These are phyloP conservation scores for Cephalotes varians DNA, from an alignment of 2,888 invertebrate species.

Conservation along the genomic window DNA sequence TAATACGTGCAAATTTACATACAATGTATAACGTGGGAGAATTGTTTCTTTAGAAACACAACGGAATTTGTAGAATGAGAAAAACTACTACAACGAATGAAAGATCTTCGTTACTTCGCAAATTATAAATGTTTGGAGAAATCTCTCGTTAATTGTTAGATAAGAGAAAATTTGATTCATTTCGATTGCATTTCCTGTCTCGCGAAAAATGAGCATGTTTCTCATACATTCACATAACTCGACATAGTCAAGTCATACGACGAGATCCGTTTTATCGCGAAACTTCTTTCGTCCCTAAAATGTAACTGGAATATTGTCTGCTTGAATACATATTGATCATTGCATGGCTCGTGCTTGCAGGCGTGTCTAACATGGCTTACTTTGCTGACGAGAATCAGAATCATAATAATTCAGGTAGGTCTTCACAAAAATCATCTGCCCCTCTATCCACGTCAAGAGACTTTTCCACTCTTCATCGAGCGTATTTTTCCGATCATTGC, in stretches of 20 bases:
- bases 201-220: constrained; percentile 45
- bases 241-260: background rate
- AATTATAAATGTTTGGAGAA: constrained; percentile 15
- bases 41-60: background rate
- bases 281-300: constrained; percentile 55
- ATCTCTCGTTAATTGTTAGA: background rate
- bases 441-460: constrained; percentile 8
- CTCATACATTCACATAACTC: constrained; percentile 10
- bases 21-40: background rate
- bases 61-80: background rate
- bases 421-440: constrained; percentile 57
- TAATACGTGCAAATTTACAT: constrained; percentile 9
- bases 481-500: background rate
- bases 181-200: background rate
- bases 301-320: constrained; percentile 61
- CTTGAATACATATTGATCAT: constrained; percentile 80
- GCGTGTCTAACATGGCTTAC: constrained; percentile 92
- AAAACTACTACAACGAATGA: background rate
- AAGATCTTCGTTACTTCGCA: background rate
- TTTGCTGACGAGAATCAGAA: constrained; percentile 92
- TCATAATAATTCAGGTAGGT: constrained; percentile 87
- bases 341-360: constrained; percentile 87
- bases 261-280: constrained; percentile 19
- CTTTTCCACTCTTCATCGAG: constrained; percentile 38
- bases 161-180: background rate